These are phyloP conservation scores for Atrina japonica DNA, from an alignment of 2,888 invertebrate genomes.

Conservation along the genomic window DNA sequence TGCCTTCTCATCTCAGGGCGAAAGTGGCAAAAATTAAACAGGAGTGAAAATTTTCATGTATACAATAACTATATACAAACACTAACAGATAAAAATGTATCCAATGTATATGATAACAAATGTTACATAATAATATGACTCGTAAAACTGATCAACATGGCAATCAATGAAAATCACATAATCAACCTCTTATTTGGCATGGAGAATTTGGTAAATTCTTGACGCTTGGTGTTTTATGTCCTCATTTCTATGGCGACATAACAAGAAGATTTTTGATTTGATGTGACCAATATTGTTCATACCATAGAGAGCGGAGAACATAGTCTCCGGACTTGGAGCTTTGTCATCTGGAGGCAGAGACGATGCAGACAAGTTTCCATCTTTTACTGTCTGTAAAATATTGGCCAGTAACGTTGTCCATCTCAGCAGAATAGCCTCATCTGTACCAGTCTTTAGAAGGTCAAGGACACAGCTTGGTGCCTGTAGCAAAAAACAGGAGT, in stretches of 20 bases:
- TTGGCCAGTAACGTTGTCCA: constrained; percentile 83
- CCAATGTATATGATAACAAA: too few species aligned
- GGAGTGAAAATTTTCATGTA: too few species aligned
- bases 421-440: constrained; percentile 81
- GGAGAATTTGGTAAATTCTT: constrained; percentile 60
- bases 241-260: constrained; percentile 71
- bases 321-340: constrained; percentile 83
- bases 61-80: too few species aligned
- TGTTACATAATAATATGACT: too few species aligned
- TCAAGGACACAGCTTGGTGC: constrained; percentile 82
- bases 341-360: constrained; percentile 82
- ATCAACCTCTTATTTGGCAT: constrained; percentile 8
- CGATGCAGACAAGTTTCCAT: constrained; percentile 80
- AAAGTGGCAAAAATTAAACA: too few species aligned
- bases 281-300: constrained; percentile 59
- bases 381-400: constrained; percentile 80
- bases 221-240: constrained; percentile 72
- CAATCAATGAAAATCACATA: too few species aligned
- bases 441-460: constrained; percentile 80
- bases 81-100: too few species aligned
- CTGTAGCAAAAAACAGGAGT: constrained; percentile 70
- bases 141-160: too few species aligned
- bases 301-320: constrained; percentile 79
- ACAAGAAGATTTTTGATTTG: constrained; percentile 74
- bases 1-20: too few species aligned